These are phyloP conservation scores for Macrophya alboannulata DNA, from an alignment of 2,888 invertebrate genomes.

Conservation along the genomic window DNA sequence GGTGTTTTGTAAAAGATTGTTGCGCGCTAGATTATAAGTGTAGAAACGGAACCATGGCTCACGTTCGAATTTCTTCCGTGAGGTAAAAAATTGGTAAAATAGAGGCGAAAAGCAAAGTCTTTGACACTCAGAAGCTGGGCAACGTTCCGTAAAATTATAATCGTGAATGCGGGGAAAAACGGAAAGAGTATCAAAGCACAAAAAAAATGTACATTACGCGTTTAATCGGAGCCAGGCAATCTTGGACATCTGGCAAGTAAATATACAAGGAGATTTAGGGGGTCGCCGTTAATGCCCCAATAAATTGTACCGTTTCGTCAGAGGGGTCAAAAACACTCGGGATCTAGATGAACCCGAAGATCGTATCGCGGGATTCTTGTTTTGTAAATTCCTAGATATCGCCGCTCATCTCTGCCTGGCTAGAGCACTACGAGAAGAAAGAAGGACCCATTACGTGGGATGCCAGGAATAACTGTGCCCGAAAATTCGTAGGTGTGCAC, in stretches of 20 bases:
- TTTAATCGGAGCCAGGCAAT: constrained; percentile 24
- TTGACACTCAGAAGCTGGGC: background rate
- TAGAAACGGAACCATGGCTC: background rate
- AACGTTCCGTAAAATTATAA: background rate
- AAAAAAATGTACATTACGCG: constrained; percentile 21
- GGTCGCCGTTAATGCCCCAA: constrained; percentile 53
- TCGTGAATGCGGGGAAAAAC: background rate
- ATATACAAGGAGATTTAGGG: constrained; percentile 48
- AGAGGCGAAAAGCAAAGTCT: background rate
- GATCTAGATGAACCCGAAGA: constrained; percentile 68
- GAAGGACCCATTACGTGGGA: constrained; percentile 40
- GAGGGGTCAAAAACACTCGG: constrained; percentile 52
- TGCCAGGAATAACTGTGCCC: constrained; percentile 37
- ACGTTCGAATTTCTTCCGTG: background rate
- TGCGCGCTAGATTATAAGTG: background rate
- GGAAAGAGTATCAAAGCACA: background rate
- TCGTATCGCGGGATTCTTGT: constrained; percentile 65
- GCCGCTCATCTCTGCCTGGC: constrained; percentile 56
- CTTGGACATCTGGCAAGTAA: constrained; percentile 49
- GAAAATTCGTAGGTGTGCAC: constrained; percentile 44
- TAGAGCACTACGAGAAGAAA: background rate
- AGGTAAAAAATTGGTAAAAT: background rate
- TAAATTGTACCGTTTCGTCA: constrained; percentile 54
- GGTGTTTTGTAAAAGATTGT: background rate
- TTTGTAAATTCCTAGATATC: constrained; percentile 67